phyloP scores from a whole-genome alignment of 2,113 vertebrate genomes.

The Plecotus auritus region DNA sequence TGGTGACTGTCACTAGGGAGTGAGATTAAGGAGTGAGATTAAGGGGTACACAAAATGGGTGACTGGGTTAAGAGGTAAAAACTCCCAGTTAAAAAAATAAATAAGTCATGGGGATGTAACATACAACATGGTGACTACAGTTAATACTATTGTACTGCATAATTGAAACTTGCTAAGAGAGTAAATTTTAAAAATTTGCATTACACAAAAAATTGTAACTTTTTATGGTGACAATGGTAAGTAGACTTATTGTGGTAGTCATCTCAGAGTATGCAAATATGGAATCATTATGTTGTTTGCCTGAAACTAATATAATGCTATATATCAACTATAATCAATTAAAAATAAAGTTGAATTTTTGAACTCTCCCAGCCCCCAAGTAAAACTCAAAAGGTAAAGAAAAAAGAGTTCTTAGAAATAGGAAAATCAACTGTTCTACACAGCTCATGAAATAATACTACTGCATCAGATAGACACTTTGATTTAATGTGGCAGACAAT shows the following conservation, averaged over 20 bases:
- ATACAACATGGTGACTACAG: not conserved
- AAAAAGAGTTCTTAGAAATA: constrained; percentile 55
- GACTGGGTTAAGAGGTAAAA: not conserved
- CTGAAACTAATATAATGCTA: not conserved
- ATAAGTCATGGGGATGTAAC: not conserved
- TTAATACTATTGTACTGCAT: not conserved
- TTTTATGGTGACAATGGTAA: not conserved
- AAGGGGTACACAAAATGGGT: not conserved
- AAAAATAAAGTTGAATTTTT: constrained; percentile 59
- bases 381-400: not conserved
- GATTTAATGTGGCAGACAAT: constrained; percentile 75
- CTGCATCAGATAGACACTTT: constrained; percentile 69
- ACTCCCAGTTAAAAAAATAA: not conserved
- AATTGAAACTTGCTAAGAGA: not conserved
- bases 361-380: not conserved
- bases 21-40: not conserved
- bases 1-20: not conserved
- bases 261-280: not conserved
- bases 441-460: constrained; percentile 73
- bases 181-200: not conserved
- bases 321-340: not conserved
- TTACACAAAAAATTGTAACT: not conserved
- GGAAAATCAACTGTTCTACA: constrained; percentile 72
- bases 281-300: not conserved
- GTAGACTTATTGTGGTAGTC: not conserved